phyloP scores from a whole-genome alignment of 92 coral and sea anemone species.

The Virgularia gustaviana region DNA sequence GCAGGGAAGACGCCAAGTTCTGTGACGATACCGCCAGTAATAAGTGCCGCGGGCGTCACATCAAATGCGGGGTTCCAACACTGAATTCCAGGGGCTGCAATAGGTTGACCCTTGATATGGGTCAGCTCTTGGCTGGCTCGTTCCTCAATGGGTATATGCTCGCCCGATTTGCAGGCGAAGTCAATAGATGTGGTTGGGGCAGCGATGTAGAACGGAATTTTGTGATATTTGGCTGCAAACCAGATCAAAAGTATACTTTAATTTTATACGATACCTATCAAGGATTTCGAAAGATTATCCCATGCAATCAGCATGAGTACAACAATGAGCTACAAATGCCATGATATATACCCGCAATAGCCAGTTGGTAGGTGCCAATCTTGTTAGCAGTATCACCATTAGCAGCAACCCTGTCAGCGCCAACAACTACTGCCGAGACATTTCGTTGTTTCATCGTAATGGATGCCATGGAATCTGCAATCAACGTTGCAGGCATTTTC shows the following conservation, averaged over 20 bases:
- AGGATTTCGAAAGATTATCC: background rate
- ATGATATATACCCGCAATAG: conserved; percentile 81
- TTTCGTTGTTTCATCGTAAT: conserved; percentile 78
- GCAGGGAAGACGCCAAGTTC: conserved; percentile 80
- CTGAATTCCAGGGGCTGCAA: conserved; percentile 77
- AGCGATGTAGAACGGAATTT: conserved; percentile 80
- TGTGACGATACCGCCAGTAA: conserved; percentile 87
- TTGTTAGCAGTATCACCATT: conserved; percentile 98
- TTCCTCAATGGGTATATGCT: conserved; percentile 75
- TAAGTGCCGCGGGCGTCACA: conserved; percentile 80
- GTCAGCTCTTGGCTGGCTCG: conserved; percentile 74
- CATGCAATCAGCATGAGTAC: background rate
- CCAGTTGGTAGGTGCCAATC: conserved; percentile 95
- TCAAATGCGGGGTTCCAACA: conserved; percentile 99
- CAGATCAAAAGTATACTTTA: conserved; percentile 1
- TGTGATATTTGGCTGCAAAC: conserved; percentile 72
- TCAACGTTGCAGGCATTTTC: conserved; percentile 82
- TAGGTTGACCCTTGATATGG: conserved; percentile 54
- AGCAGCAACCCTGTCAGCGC: conserved; percentile 96
- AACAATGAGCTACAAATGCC: background rate
- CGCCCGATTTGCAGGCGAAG: conserved; percentile 61
- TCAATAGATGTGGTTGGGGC: conserved; percentile 84
- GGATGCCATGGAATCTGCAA: conserved; percentile 91
- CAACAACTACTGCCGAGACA: conserved; percentile 78
- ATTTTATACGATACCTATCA: background rate